A percentile compares a stretch with the other conserved stretches of the same genome.
Conservation (phyloP, 1,140 invertebrate genomes). For the Galendromus occidentalis region DNA sequence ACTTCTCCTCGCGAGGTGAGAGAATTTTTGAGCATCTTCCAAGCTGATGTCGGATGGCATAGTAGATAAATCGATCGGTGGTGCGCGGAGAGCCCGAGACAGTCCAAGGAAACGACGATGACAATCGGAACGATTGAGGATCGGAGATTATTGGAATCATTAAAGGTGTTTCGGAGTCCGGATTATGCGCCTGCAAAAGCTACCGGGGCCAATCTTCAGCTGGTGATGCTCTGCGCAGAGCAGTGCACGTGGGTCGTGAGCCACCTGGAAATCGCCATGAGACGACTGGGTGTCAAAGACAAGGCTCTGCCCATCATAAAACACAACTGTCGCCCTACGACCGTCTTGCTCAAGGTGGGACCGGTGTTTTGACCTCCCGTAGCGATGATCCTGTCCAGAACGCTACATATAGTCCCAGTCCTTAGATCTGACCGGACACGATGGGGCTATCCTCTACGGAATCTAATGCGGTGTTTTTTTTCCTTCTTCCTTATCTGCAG, state of each 20-base stretch:
- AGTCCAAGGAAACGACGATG: too few species aligned
- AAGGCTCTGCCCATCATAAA: neutral
- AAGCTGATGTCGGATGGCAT: too few species aligned
- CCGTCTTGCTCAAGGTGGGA: neutral
- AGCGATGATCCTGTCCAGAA: too few species aligned
- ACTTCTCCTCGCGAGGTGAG: neutral
- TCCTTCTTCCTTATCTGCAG: neutral
- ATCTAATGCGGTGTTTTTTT: neutral
- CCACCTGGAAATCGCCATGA: neutral
- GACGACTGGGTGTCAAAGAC: neutral
- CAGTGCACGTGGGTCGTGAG: conserved; percentile 1
- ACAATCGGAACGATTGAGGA: too few species aligned
- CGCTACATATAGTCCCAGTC: too few species aligned
- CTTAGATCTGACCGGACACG: too few species aligned
- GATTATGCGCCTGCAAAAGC: neutral
- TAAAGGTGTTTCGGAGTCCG: neutral
- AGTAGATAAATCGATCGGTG: too few species aligned
- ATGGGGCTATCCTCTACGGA: too few species aligned
- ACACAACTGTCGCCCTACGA: neutral
- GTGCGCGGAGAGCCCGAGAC: too few species aligned
- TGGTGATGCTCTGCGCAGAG: conserved; percentile 3
- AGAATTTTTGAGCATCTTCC: too few species aligned
- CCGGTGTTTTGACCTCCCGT: too few species aligned
- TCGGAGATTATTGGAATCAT: too few species aligned
- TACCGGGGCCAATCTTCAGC: neutral